Percentiles rank a stretch among this genome's conserved stretches.
Conservation (phyloP, 2,113 vertebrate genomes). For the Arenaria interpres region DNA sequence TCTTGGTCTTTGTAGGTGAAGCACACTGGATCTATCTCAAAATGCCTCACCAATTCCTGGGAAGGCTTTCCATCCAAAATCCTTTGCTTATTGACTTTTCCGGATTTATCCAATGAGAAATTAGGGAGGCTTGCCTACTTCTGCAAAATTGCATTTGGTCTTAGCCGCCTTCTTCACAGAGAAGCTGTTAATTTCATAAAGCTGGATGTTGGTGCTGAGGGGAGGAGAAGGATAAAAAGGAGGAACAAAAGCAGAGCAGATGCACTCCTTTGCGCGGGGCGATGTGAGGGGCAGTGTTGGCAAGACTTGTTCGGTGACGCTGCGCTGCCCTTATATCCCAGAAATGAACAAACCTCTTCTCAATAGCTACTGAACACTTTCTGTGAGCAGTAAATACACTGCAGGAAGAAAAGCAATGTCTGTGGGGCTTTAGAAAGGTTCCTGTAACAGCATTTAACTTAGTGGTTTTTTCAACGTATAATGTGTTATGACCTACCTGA, state of each 20-base stretch:
- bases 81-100: not conserved
- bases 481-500: not conserved
- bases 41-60: not conserved
- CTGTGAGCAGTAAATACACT: not conserved
- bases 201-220: not conserved
- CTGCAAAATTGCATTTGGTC: not conserved
- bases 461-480: not conserved
- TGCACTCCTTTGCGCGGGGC: not conserved
- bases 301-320: not conserved
- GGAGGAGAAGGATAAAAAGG: not conserved
- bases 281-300: not conserved
- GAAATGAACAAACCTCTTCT: not conserved
- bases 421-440: constrained; percentile 3
- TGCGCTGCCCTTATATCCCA: not conserved
- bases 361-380: not conserved
- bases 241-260: not conserved
- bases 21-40: not conserved
- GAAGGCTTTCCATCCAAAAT: not conserved
- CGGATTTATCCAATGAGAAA: not conserved
- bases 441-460: not conserved
- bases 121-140: not conserved
- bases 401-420: constrained; percentile 8
- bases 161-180: not conserved
- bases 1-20: not conserved
- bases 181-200: not conserved